Evolutionary conservation across 2,797 vertebrate genomes (phyloP).

Genomic region (Clamator glandarius): DNA sequence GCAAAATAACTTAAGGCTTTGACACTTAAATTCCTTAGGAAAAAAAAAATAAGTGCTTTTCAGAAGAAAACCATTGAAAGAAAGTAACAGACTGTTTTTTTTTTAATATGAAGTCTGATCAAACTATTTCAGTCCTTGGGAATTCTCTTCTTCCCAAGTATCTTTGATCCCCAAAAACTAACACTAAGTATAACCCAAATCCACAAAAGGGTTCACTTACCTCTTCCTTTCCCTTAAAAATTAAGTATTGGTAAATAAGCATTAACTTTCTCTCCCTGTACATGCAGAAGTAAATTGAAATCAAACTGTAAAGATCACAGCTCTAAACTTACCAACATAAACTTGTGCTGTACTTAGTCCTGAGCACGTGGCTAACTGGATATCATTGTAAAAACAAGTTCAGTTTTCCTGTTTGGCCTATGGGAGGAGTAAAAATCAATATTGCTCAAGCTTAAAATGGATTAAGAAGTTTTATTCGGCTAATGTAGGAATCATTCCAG

Average conservation of each 20-base stretch:
- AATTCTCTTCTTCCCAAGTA: not conserved
- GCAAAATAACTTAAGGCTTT: not conserved
- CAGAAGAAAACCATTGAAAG: not conserved
- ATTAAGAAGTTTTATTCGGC: not conserved
- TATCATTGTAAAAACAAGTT: not conserved
- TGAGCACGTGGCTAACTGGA: not conserved
- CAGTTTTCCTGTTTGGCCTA: not conserved
- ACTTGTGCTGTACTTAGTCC: not conserved
- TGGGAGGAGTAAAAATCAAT: not conserved
- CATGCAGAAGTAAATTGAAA: not conserved
- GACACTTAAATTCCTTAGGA: not conserved
- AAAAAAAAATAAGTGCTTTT: not conserved
- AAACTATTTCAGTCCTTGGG: not conserved
- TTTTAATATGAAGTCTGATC: not conserved
- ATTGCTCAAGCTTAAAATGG: not conserved
- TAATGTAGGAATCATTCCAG: fast-evolving
- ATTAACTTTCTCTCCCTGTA: not conserved
- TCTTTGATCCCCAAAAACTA: not conserved
- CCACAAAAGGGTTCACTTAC: not conserved
- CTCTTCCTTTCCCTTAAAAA: not conserved
- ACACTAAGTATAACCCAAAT: conserved; percentile 5
- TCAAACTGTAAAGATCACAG: not conserved
- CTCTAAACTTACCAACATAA: not conserved
- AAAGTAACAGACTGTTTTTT: not conserved
- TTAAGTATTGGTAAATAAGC: not conserved